A percentile compares a stretch with the other conserved stretches of the same genome.
These are phyloP conservation scores for Rhea pennata DNA, from an alignment of 2,113 vertebrate species.

Conservation along the genomic window DNA sequence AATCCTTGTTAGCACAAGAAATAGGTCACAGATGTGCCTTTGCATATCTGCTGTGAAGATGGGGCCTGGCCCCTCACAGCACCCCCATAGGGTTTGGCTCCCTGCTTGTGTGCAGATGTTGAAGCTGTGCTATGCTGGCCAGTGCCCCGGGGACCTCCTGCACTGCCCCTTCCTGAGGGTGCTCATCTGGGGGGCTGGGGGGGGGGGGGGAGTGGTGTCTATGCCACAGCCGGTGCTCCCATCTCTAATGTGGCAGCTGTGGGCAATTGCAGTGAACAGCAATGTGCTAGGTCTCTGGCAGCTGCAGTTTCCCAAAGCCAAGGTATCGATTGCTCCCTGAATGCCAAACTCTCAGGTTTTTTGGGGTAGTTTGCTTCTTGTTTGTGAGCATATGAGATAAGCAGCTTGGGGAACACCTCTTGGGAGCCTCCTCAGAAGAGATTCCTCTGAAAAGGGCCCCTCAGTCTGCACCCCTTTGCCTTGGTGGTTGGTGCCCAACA, in stretches of 20 bases:
- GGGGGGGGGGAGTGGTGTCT: too few species aligned
- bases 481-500: neutral
- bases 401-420: neutral
- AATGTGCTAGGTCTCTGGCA: fast-evolving
- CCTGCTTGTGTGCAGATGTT: fast-evolving
- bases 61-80: fast-evolving
- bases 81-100: fast-evolving
- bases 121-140: fast-evolving
- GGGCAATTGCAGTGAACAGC: neutral
- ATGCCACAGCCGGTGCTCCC: fast-evolving
- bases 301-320: neutral
- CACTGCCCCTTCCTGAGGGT: fast-evolving
- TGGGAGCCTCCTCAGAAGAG: neutral
- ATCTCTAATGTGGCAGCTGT: neutral
- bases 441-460: neutral
- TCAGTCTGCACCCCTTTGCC: neutral
- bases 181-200: fast-evolving
- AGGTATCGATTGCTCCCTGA: neutral
- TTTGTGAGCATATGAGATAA: neutral
- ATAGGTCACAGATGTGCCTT: slow-evolving; percentile 43
- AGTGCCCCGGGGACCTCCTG: neutral
- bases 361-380: neutral
- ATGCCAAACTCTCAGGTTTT: neutral
- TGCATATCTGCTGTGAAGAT: neutral
- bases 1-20: slow-evolving; percentile 41